Base-by-base conservation (phyloP, 30 jellyfish, hydroid and myxozoan species). In the Chironex yamaguchii region DNA sequence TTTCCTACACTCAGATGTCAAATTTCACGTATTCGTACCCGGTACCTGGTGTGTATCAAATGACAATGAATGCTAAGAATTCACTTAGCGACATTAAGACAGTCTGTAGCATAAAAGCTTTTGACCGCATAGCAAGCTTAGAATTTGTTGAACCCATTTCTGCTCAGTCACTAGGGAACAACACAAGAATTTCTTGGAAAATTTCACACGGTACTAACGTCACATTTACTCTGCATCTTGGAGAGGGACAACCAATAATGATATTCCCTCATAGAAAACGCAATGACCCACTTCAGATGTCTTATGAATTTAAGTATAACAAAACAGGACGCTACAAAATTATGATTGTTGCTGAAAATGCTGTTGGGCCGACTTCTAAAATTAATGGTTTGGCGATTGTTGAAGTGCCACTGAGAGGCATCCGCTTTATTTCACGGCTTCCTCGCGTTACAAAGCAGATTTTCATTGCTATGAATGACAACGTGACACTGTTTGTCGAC, bases 171-270 rank as follows among this genome's bases (percentile, higher is more conserved):
- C 42, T 79, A 13, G 97, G 97, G 30, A 54, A 67, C 34, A 87
- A 70, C 36, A 78, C 96, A 3, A 51, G 20, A 22, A 50, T 89
- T 36, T 24, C 76, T 1, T 95, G 99, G 99, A 17, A 83, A 0
- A 87, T 95, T 34, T 49, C 53, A 33, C 64, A 67, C 34, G 99
- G 99, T 3, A 89, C 97, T 0, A 90, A 95, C 31, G 93, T 95
- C 17, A 76, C 97, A 31, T 95, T 73, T 75, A 32, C 71, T 0
- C 49, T 95, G 24, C 89, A 85, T 67, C 50, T 89, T 28, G 99
- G 99, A 4, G 97, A 95, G 65, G 93, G 96, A 14, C 33, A 72
- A 25, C 32, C 89, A 9, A 53, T 69, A 26, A 53, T 4, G 25
- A 29, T 81, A 32, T 48, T 31, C 20, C 34, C 70, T 52, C 51